phyloP scores from a whole-genome alignment of 64 coral and sea anemone genomes.

The Exaiptasia diaphana region DNA sequence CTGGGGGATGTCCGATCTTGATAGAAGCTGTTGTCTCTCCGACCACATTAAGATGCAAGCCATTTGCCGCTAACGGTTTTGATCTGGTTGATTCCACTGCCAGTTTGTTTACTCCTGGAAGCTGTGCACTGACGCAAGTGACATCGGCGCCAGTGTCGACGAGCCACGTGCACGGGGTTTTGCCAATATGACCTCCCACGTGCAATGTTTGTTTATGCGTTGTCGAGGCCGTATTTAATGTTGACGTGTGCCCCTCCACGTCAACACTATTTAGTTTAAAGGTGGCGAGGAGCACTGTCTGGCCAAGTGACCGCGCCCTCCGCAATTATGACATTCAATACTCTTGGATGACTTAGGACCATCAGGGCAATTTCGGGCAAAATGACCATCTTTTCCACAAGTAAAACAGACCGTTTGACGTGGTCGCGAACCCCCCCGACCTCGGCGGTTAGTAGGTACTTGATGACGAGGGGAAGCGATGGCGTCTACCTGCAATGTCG shows the following conservation, averaged over 20 bases:
- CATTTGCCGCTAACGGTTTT: no score
- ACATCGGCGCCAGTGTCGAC: slow-evolving; percentile 48
- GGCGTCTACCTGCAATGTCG: not conserved
- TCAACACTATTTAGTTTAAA: slow-evolving; percentile 47
- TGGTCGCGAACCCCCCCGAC: not conserved
- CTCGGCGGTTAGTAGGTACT: not conserved
- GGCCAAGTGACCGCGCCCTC: not conserved
- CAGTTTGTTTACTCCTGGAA: no score
- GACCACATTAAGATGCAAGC: slow-evolving; percentile 6
- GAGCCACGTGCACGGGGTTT: slow-evolving; percentile 29
- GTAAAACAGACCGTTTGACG: not conserved
- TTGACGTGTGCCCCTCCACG: not conserved
- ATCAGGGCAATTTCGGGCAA: not conserved
- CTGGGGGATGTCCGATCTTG: not conserved
- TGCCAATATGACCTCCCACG: slow-evolving; percentile 9
- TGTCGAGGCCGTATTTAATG: not conserved
- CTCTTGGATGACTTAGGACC: not conserved
- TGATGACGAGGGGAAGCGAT: no score
- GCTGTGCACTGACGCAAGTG: no score
- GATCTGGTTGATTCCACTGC: no score
- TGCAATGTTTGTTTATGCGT: slow-evolving; percentile 20
- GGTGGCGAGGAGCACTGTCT: slow-evolving; percentile 28
- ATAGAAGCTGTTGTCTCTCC: not conserved
- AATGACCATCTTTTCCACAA: not conserved
- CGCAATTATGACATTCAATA: slow-evolving; percentile 19